phyloP scores from a whole-genome alignment of 2,888 invertebrate species.

The Plagodis pulveraria region DNA sequence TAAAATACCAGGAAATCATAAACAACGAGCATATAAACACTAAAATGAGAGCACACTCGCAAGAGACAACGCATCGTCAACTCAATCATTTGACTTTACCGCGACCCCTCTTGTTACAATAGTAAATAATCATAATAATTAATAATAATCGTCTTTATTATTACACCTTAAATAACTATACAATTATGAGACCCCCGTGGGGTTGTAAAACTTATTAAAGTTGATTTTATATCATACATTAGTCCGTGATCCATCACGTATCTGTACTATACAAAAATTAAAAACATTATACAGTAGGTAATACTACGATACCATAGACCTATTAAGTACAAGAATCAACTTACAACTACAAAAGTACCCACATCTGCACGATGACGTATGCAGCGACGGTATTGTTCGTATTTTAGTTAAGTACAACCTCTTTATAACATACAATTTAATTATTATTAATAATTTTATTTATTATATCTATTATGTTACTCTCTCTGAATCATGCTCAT shows the following conservation, averaged over 20 bases:
- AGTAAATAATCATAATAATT: conserved; percentile 47
- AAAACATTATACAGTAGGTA: conserved; percentile 78
- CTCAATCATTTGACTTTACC: conserved; percentile 36
- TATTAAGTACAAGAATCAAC: conserved; percentile 81
- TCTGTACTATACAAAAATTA: conserved; percentile 84
- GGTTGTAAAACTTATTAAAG: conserved; percentile 71
- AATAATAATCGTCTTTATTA: conserved; percentile 58
- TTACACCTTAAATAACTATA: conserved; percentile 79
- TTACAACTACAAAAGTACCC: conserved; percentile 74
- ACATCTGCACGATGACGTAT: conserved; percentile 61
- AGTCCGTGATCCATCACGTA: conserved; percentile 63
- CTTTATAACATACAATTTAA: conserved; percentile 74
- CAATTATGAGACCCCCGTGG: conserved; percentile 64
- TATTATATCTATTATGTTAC: conserved; percentile 65
- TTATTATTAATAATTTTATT: conserved; percentile 66
- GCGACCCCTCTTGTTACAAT: conserved; percentile 42
- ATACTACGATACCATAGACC: conserved; percentile 79
- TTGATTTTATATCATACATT: conserved; percentile 74
- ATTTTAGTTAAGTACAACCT: conserved; percentile 78
- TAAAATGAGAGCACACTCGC: conserved; percentile 11
- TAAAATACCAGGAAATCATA: conserved; percentile 3
- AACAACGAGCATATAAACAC: conserved; percentile 11
- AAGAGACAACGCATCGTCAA: conserved; percentile 26
- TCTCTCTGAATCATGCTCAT: conserved; percentile 70
- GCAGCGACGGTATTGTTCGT: conserved; percentile 69